Base-by-base conservation (phyloP, 2,113 vertebrate genomes). In the Mugil cephalus region DNA sequence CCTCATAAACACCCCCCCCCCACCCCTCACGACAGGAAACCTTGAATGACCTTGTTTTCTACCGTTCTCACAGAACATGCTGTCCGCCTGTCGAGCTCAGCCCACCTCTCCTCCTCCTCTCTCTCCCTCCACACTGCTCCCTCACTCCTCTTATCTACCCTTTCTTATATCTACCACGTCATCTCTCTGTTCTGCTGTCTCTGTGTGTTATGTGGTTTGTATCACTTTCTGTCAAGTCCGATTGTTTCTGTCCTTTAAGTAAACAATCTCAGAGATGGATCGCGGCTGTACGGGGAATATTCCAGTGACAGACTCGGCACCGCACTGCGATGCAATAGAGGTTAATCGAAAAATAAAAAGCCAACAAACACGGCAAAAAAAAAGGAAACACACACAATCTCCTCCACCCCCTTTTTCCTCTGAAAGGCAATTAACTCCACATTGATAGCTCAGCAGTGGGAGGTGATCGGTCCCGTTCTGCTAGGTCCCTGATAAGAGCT, bases 401-500 rank as follows among this genome's bases (percentile, higher is more conserved):
- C 51, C 8, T 5, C 30, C 53, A 54, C 15, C 19, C 15, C 18
- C 65, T 66, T 83, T n/a, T 64, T 18, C 68, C 69, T 77, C 78
- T 73, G 71, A 84, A 90, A 85, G 80, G 86, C 88, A 92, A 89
- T 91, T 89, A 92, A 86, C 82, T 83, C 56, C 72, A 87, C 89
- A 87, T 46, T 86, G 87, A 89, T 81, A 90, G 82, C 84, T 87
- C 89, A 84, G 89, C 87, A 87, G 81, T 81, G 74, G 85, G 85
- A 83, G 88, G 83, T 81, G 85, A 85, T 84, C n/a, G 40, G 68
- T 53, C 59, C 77, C n/a, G 24, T 87, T 86, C 75, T 90, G 88
- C 77, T 56, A 8, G 72, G 75, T 69, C 39, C 51, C 79, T 69
- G 91, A 92, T 91, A 90, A 90, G 74, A 85, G 65, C 87, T 85